Conservation (phyloP, 2,888 invertebrate species). For the Hoplodrina ambigua region DNA sequence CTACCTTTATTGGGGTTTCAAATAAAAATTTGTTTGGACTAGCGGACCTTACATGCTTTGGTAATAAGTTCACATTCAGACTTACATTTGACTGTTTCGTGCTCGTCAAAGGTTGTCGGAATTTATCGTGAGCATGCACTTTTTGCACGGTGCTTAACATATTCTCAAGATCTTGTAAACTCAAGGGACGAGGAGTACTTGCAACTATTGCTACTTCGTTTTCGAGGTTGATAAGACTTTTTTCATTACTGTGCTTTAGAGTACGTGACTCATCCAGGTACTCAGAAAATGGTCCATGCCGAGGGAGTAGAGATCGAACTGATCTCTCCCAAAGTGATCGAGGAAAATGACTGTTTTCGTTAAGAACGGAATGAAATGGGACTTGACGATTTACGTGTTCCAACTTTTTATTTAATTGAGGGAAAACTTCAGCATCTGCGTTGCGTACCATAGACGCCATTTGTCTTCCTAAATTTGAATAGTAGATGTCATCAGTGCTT, state of each 20-base stretch:
- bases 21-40: constrained; percentile 17
- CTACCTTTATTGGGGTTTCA: constrained; percentile 3
- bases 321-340: constrained; percentile 84
- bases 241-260: constrained; percentile 74
- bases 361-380: constrained; percentile 68
- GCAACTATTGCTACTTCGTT: constrained; percentile 78
- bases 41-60: constrained; percentile 44
- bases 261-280: constrained; percentile 64
- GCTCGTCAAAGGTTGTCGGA: constrained; percentile 13
- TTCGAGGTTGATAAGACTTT: constrained; percentile 78
- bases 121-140: constrained; percentile 48
- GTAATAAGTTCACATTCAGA: constrained; percentile 77
- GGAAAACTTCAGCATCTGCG: constrained; percentile 70
- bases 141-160: constrained; percentile 75
- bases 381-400: constrained; percentile 11
- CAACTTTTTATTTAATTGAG: constrained; percentile 68
- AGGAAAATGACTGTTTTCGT: constrained; percentile 73
- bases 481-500: constrained; percentile 75
- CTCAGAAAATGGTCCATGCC: constrained; percentile 39
- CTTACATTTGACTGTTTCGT: constrained; percentile 59
- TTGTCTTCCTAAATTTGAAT: constrained; percentile 81
- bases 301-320: constrained; percentile 77
- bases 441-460: constrained; percentile 83
- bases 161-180: constrained; percentile 82
- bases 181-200: constrained; percentile 71